Conservation (phyloP, 92 coral and sea anemone genomes). For the Anthopleura xanthogrammica region DNA sequence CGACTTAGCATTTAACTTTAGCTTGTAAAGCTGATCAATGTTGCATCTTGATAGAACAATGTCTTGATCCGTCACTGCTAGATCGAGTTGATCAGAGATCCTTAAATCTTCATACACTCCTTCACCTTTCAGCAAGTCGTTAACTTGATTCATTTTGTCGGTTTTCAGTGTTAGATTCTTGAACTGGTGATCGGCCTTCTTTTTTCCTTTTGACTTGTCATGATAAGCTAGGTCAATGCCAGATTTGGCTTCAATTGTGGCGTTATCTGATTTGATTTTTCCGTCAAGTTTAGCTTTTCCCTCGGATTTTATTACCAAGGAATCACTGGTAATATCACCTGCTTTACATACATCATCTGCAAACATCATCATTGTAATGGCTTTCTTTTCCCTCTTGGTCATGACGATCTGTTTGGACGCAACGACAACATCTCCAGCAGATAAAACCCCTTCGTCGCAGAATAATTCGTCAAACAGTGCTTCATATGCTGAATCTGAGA, state of each 20-base stretch:
- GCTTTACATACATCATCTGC: conserved; percentile 43
- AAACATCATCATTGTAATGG: conserved; percentile 47
- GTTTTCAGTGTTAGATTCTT: conserved; percentile 48
- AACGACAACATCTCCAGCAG: conserved; percentile 54
- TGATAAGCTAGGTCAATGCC: conserved; percentile 54
- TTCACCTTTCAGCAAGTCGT: conserved; percentile 47
- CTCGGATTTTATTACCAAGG: conserved; percentile 36
- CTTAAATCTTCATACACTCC: conserved; percentile 56
- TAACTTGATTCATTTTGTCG: conserved; percentile 46
- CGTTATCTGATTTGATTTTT: conserved; percentile 39
- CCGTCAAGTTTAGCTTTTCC: conserved; percentile 50
- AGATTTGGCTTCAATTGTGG: conserved; percentile 37
- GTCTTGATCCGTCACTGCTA: conserved; percentile 59
- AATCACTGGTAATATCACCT: conserved; percentile 48
- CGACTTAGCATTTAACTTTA: conserved; percentile 48
- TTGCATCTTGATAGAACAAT: conserved; percentile 56
- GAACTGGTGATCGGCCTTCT: conserved; percentile 50
- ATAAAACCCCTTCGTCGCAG: conserved; percentile 43
- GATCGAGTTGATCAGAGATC: conserved; percentile 59
- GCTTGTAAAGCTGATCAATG: conserved; percentile 40
- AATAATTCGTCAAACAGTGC: conserved; percentile 56
- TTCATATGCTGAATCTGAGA: conserved; percentile 49
- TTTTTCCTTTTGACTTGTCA: conserved; percentile 39
- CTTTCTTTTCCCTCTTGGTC: conserved; percentile 63
- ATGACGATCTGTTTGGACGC: conserved; percentile 41